Base-by-base conservation (phyloP, 2,113 vertebrate genomes). In the Stegastes partitus region DNA sequence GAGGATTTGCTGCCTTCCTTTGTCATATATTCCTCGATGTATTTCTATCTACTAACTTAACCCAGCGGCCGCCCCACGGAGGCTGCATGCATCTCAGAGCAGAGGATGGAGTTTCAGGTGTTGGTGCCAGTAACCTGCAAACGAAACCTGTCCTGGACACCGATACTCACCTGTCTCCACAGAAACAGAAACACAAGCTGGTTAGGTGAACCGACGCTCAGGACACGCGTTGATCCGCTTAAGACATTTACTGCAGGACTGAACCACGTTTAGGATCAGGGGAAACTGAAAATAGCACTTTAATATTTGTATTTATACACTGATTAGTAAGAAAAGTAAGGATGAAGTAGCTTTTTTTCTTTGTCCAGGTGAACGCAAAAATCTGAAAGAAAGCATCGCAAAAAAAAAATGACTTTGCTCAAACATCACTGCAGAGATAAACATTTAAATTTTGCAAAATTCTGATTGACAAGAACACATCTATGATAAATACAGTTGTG, bases 101-200 rank as follows among this genome's bases (percentile, higher is more conserved):
- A 10, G 21, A 75, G 71, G 76, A 68, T 87, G 77, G 53, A 37
- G 77, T 86, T 78, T 74, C 83, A 55, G 19, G 19, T 50, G 44
- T 25, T 23, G 1, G 53, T 44, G n/a, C 22, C 23, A 12, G 18
- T 19, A n/a, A 12, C 23, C 73, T 82, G 89, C n/a, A 76, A 88
- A 83, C 64, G 0, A 11, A 59, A 70, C 7, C 76, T 2, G 10
- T 72, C 50, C 53, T 9, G 61, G 53, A 81, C 66, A 89, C 42
- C 2, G 83, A 86, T 78, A 77, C 69, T 75, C 53, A 37, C 51
- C 69, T 45, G 83, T 69, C 51, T 63, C 82, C 80, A 68, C 42
- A 15, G 82, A 78, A 67, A 86, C 79, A 2, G 78, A 65, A 66
- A 89, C 42, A 49, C 44, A 6, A 72, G 56, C 81, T 9, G 54